Evolutionary conservation across 2,888 invertebrate species (phyloP), one percentile per base, ranked within the genome.

Genomic region (Sinohyriopsis cumingii): DNA sequence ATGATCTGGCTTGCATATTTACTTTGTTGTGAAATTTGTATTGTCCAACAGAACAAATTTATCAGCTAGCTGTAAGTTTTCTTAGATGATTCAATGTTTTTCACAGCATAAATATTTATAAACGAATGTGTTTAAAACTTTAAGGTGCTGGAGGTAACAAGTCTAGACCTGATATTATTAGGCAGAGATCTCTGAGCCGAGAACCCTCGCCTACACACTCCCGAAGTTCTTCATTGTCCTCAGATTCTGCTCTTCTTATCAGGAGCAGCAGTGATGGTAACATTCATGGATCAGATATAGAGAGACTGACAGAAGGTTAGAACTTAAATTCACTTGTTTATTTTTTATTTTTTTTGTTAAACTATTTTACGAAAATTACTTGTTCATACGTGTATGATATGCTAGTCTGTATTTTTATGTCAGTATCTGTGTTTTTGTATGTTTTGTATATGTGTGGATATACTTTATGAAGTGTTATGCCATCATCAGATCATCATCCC

Each of bases 261-360:
- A 74, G 88, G 20, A 84, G 86, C 71, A 88, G 84, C 78, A 88
- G 87, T 77, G 88, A 88, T 72, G 87, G 87, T 22, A 88, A 87
- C 76, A 75, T 88, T 24, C 77, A 82, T 24, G 83, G 82, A 62
- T 66, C 69, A 22, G 84, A 84, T 28, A 77, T 83, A 6, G 85
- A 84, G 67, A 81, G 84, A 72, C 69, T 86, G n/a, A 81, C 84
- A 81, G 72, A 77, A 77, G 77, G 77, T 77, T 59, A 45, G 72
- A 60, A 20, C 22, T 3, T 55, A 67, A 60, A 60, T 56, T 19
- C 25, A 33, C 22, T 22, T 65, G 63, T 22, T 20, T 6, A 20
- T 45, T 9, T 63, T 1, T 3, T 3, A 1, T n/a, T 56, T 20
- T 54, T 45, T 45, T n/a, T 63, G 45, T 64, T 45, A 12, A 12